Evolutionary conservation across 1,140 invertebrate species (phyloP).

Genomic region (Euura saliciscinereae): DNA sequence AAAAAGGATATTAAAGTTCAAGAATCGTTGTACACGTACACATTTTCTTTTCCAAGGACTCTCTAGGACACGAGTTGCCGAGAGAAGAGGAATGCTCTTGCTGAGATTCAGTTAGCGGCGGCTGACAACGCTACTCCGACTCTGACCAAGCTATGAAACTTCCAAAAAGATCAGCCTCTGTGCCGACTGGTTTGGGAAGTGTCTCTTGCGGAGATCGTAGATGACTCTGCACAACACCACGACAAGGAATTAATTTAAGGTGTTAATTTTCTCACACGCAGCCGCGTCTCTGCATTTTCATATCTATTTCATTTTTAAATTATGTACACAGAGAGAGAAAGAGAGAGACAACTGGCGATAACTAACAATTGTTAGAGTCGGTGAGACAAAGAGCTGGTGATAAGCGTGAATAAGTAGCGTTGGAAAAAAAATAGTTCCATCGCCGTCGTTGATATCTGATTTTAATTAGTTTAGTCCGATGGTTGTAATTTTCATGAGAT

Average conservation of each 20-base stretch:
- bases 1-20: slow-evolving; percentile 15
- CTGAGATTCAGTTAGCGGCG: slow-evolving; percentile 46
- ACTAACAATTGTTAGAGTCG: too few relatives aligned
- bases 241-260: too few relatives aligned
- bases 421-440: background rate
- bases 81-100: slow-evolving; percentile 50
- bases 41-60: slow-evolving; percentile 32
- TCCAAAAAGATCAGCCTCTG: background rate
- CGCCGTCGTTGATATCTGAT: slow-evolving; percentile 3
- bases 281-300: too few relatives aligned
- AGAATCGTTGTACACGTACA: slow-evolving; percentile 20
- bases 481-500: background rate
- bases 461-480: background rate
- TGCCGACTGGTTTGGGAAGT: too few relatives aligned
- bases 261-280: too few relatives aligned
- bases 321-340: too few relatives aligned
- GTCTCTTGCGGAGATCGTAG: too few relatives aligned
- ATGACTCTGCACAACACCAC: too few relatives aligned
- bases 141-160: background rate
- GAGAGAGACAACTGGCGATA: too few relatives aligned
- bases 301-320: too few relatives aligned
- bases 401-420: too few relatives aligned
- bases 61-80: slow-evolving; percentile 39
- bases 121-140: slow-evolving; percentile 35
- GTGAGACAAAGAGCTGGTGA: too few relatives aligned